A percentile compares a stretch with the other conserved stretches of the same genome.
These are phyloP conservation scores for Pachyramphus minor DNA, from an alignment of 2,113 vertebrate species.

Conservation along the genomic window DNA sequence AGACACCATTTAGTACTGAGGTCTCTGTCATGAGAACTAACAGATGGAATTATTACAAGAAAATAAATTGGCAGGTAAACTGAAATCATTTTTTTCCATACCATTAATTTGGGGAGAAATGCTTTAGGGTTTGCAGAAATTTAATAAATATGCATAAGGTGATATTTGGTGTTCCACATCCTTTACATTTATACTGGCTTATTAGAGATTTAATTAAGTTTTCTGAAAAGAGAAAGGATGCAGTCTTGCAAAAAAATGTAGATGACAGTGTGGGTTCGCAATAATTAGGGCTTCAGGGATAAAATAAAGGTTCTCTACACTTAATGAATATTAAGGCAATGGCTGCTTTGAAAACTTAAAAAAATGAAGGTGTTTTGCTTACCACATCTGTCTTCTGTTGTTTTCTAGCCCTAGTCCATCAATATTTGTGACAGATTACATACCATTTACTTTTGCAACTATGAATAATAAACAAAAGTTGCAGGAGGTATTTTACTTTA, in stretches of 20 bases:
- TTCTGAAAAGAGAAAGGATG: slow-evolving; percentile 16
- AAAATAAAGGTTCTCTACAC: slow-evolving; percentile 23
- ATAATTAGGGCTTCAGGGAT: slow-evolving; percentile 53
- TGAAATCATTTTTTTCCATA: neutral
- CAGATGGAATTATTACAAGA: slow-evolving; percentile 33
- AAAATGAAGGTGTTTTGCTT: neutral
- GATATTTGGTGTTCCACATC: slow-evolving; percentile 37
- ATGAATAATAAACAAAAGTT: neutral
- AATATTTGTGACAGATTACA: neutral
- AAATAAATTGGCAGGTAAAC: slow-evolving; percentile 8
- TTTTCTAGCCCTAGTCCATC: neutral
- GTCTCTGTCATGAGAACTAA: neutral
- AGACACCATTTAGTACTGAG: neutral
- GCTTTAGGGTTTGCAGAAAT: slow-evolving; percentile 54
- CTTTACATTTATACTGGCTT: slow-evolving; percentile 67
- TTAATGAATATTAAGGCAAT: slow-evolving; percentile 22
- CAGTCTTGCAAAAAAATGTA: slow-evolving; percentile 42
- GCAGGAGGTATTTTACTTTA: neutral
- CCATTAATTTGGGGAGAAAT: slow-evolving; percentile 35
- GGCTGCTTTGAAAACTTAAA: neutral
- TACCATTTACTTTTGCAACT: neutral
- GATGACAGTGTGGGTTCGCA: slow-evolving; percentile 38
- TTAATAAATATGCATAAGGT: slow-evolving; percentile 63
- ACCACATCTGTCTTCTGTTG: neutral
- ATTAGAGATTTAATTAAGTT: slow-evolving; percentile 67